A percentile compares a stretch with the other conserved stretches of the same genome.
Conservation (phyloP, 2,888 invertebrate species). For the Platycheirus rosarum region DNA sequence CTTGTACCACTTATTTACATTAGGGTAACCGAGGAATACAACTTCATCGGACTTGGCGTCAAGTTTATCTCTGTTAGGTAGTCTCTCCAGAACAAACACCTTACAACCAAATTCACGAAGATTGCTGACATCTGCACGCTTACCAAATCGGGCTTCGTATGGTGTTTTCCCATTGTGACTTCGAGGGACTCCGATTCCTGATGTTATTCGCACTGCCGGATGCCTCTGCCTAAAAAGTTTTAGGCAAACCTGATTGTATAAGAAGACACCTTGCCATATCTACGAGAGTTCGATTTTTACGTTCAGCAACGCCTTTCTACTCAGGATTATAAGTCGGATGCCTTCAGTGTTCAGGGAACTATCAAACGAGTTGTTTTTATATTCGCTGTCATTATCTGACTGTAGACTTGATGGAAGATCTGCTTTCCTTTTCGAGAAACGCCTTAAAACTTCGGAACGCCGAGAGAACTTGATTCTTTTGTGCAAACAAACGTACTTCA, state of each 20-base stretch:
- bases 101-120: conserved; percentile 6
- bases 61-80: not conserved
- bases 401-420: too few species aligned
- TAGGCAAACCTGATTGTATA: not conserved
- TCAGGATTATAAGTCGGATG: too few species aligned
- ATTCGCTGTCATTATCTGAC: too few species aligned
- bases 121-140: not conserved
- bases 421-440: too few species aligned
- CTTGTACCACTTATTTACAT: not conserved
- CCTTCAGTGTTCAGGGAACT: too few species aligned
- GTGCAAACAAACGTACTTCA: not conserved
- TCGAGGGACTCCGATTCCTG: conserved; percentile 8
- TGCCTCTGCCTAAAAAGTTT: conserved; percentile 2
- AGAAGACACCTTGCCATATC: too few species aligned
- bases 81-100: conserved; percentile 1
- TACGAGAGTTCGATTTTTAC: too few species aligned
- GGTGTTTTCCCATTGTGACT: conserved; percentile 4
- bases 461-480: too few species aligned
- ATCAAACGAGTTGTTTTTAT: too few species aligned
- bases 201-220: conserved; percentile 6
- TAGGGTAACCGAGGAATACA: not conserved
- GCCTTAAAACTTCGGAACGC: too few species aligned
- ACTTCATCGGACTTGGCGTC: not conserved
- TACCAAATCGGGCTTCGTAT: conserved; percentile 4
- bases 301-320: not conserved